These are phyloP conservation scores for Chaetorhynchus papuensis DNA, from an alignment of 2,113 vertebrate genomes.

Conservation along the genomic window DNA sequence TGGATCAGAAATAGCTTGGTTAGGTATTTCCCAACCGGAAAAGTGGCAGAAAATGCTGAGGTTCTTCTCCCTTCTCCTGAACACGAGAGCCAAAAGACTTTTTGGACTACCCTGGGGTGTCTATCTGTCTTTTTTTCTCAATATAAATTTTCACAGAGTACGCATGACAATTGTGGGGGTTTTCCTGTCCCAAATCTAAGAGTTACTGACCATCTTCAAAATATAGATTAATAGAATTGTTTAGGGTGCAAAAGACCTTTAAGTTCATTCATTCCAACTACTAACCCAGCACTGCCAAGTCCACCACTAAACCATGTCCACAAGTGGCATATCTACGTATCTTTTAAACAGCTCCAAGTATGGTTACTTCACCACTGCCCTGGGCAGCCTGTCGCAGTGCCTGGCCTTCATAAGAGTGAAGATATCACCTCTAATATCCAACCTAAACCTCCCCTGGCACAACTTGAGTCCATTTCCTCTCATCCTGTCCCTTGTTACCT, in stretches of 20 bases:
- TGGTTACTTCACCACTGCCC: background rate
- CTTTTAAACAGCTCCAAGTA: background rate
- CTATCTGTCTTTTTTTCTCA: background rate
- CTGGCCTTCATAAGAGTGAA: background rate
- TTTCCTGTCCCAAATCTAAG: background rate
- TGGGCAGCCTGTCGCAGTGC: background rate
- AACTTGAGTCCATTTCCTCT: background rate
- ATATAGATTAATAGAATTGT: background rate
- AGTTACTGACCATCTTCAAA: background rate
- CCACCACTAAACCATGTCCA: background rate
- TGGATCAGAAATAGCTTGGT: background rate
- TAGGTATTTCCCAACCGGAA: background rate
- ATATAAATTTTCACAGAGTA: background rate
- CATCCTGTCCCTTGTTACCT: background rate
- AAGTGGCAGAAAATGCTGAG: background rate
- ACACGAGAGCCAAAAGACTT: background rate
- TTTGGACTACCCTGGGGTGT: background rate
- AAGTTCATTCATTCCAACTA: background rate
- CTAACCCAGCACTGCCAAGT: background rate
- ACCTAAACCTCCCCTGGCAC: background rate
- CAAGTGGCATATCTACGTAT: background rate
- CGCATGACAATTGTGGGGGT: fast-evolving
- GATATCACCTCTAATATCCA: background rate
- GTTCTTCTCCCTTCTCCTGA: background rate
- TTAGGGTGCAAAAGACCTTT: background rate